phyloP scores from a whole-genome alignment of 2,113 vertebrate species.

The Tupaia tana region DNA sequence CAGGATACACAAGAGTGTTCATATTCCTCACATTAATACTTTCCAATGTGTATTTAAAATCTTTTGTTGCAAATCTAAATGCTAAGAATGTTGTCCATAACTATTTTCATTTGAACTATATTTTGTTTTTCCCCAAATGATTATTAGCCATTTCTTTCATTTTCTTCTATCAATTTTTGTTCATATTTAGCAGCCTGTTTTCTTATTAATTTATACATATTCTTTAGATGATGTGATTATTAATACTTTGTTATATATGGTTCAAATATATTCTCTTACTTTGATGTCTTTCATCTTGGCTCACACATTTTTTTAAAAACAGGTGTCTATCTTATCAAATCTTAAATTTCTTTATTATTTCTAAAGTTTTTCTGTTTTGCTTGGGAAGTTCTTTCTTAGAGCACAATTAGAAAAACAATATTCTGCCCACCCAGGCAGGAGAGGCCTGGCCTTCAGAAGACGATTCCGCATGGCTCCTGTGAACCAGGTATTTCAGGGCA shows the following conservation, averaged over 20 bases:
- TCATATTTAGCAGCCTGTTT: not conserved
- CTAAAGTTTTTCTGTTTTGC: not conserved
- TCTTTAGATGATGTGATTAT: not conserved
- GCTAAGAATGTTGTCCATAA: not conserved
- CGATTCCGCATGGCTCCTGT: too few species aligned
- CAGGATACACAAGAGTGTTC: not conserved
- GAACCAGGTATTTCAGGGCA: too few species aligned
- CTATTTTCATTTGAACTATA: not conserved
- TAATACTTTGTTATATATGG: not conserved
- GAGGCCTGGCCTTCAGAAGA: too few species aligned
- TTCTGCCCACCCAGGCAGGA: too few species aligned
- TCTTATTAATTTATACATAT: not conserved
- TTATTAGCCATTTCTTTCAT: not conserved
- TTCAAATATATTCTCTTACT: not conserved
- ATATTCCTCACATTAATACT: not conserved
- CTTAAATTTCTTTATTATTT: not conserved
- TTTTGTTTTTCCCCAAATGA: not conserved
- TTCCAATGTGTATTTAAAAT: not conserved
- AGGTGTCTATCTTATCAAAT: not conserved
- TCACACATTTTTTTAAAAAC: not conserved
- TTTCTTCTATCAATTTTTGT: not conserved
- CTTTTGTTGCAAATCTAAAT: not conserved
- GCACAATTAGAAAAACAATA: not conserved
- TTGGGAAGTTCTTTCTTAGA: not conserved
- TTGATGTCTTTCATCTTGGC: not conserved